Conservation (phyloP, 2,113 vertebrate genomes). For the Neopipo cinnamomea region DNA sequence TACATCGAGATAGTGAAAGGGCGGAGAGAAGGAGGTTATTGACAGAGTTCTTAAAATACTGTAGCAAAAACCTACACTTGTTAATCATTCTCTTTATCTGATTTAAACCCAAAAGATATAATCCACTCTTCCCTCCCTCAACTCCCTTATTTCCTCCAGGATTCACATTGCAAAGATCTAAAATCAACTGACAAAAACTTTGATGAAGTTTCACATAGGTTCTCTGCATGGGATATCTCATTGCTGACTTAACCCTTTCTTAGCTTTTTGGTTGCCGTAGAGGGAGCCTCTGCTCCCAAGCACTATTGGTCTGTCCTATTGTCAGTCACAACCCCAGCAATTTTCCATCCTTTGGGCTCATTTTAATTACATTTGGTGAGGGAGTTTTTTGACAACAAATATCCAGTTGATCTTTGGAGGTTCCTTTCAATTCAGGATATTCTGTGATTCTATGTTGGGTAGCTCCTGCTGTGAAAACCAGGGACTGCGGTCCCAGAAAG, state of each 20-base stretch:
- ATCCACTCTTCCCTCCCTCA: neutral
- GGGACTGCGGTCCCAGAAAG: neutral
- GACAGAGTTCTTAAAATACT: conserved; percentile 26
- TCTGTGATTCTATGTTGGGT: neutral
- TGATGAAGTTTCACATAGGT: neutral
- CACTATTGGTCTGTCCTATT: neutral
- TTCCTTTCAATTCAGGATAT: neutral
- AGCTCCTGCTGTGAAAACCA: neutral
- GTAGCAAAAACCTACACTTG: neutral
- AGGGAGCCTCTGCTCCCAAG: neutral
- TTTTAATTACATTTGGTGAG: neutral
- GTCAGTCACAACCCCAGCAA: neutral
- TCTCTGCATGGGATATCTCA: neutral
- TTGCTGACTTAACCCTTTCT: neutral
- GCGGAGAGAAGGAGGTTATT: neutral
- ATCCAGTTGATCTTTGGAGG: neutral
- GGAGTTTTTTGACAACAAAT: neutral
- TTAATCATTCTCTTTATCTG: conserved; percentile 21
- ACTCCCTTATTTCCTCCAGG: neutral
- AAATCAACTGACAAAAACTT: neutral
- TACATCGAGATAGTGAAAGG: neutral
- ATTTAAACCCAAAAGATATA: neutral
- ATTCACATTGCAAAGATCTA: neutral
- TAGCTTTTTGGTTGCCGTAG: neutral
- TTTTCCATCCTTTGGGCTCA: neutral